phyloP scores from a whole-genome alignment of 2,888 invertebrate species.

The Plemyria rubiginata region DNA sequence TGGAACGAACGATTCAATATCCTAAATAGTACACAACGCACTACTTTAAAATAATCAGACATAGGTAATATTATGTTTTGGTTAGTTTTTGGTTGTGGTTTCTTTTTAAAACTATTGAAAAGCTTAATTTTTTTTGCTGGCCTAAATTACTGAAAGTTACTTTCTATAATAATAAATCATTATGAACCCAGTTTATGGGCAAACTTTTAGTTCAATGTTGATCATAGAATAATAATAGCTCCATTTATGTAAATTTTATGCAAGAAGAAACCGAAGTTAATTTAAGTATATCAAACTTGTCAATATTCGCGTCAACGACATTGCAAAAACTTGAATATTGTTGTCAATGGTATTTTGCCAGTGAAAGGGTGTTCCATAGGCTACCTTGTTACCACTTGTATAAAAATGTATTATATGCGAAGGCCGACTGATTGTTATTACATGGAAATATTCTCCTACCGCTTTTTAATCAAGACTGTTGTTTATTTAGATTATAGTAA shows the following conservation, averaged over 20 bases:
- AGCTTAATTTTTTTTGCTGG: too few relatives aligned
- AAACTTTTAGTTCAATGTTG: too few relatives aligned
- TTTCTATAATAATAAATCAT: too few relatives aligned
- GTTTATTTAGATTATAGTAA: constrained; percentile 16
- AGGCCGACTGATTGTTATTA: constrained; percentile 18
- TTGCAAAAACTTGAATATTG: constrained; percentile 24
- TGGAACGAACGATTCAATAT: constrained; percentile 10
- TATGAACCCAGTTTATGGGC: too few relatives aligned
- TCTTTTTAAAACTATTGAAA: too few relatives aligned
- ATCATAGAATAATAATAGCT: too few relatives aligned
- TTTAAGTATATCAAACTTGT: constrained; percentile 18
- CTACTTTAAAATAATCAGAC: background rate
- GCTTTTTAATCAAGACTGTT: constrained; percentile 18
- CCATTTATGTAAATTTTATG: background rate
- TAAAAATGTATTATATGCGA: constrained; percentile 21
- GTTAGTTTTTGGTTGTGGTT: too few relatives aligned
- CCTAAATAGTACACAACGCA: background rate
- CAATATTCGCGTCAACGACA: constrained; percentile 18
- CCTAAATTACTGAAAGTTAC: too few relatives aligned
- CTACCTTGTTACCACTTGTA: constrained; percentile 17
- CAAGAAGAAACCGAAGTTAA: constrained; percentile 15
- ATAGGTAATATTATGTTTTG: too few relatives aligned
- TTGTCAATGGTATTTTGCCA: constrained; percentile 15
- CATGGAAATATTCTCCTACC: constrained; percentile 25
- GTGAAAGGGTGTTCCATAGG: constrained; percentile 28